Base-by-base conservation (phyloP, 2,113 vertebrate genomes). In the Chascanopsetta lugubris region DNA sequence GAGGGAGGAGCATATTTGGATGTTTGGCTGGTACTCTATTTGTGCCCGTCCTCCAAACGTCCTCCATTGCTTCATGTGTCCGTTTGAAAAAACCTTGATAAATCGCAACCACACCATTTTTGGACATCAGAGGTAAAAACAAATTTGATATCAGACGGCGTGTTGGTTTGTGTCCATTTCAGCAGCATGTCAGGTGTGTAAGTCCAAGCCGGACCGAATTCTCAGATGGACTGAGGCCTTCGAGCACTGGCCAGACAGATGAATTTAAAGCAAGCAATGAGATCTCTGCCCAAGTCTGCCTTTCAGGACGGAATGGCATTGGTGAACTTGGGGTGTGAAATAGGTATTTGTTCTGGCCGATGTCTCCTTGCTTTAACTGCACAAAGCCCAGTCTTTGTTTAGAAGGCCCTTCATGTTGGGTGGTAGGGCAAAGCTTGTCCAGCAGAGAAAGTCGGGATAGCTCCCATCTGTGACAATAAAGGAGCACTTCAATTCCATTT, bases 161-260 rank as follows among this genome's bases (percentile, higher is more conserved):
- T 54, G 69, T 69, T 76, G 68, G 58, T 79, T 74, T 53, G 51
- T 78, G 75, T 88, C 82, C 69, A 79, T 80, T 79, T 29, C 49
- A 84, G 72, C 72, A 57, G 80, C 53, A 34, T 83, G 85, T 82
- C 86, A 88, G 85, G 87, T 88, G 81, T 64, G 75, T 69, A 76
- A 86, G 69, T 80, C 59, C 60, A 61, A 84, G 85, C 74, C 72
- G 73, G 79, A 79, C 69, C 75, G 69, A 80, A 80, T 81, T 82
- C 84, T 76, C 80, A 81, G 72, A 86, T 75, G 80, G 81, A 85
- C 80, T 70, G 77, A 70, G 82, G 83, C 79, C 78, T 79, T 85
- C 82, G n/a, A 82, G 61, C 11, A n/a, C 54, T 11, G 30, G 60
- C 70, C 79, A 81, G 70, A 81, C 75, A 56, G 64, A 84, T 76